Base-by-base conservation (phyloP, 2,888 invertebrate species). In the Drosophila koepferae region DNA sequence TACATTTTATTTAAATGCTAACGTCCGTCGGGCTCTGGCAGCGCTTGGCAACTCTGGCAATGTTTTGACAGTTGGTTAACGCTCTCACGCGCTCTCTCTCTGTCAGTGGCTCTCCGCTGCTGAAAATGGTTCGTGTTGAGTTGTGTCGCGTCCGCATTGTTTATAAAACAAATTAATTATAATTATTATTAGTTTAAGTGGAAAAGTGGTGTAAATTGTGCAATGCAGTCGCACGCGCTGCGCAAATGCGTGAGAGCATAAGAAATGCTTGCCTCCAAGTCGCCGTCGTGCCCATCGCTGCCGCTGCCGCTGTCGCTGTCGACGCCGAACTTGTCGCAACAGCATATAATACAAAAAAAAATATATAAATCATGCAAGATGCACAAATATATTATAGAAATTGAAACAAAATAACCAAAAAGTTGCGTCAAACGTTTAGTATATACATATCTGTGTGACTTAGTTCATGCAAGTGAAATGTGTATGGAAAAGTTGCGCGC, bases 91-190 rank as follows among this genome's bases (percentile, higher is more conserved):
- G 40, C 69, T 56, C 64, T 49, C 48, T 54, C 66, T 53, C 70
- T 68, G 44, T 71, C 80, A 76, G 81, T 87, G 80, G 65, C 80
- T 84, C 85, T 79, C 65, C 68, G 70, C 79, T 74, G 66, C 67
- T 74, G 74, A 74, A 84, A 82, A 84, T 88, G 89, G 72, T 75
- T 82, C 80, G 86, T 86, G 88, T 77, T 88, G 86, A 79, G 88
- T 86, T 88, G 70, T 63, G 67, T 78, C 63, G 69, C 79, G 85
- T 85, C 72, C 79, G 72, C 67, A 67, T 70, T 62, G 77, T 71
- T 82, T 78, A 84, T 81, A 75, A 87, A 75, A 78, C 77, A 77
- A 74, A 85, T 81, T 80, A 81, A 73, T 81, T 69, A 66, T 68
- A 80, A 68, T 68, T 80, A 72, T 78, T 74, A 66, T 59, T 70